A percentile compares a stretch with the other conserved stretches of the same genome.
Evolutionary conservation across 2,797 vertebrate species (phyloP).

Genomic region (Babyrousa celebensis): DNA sequence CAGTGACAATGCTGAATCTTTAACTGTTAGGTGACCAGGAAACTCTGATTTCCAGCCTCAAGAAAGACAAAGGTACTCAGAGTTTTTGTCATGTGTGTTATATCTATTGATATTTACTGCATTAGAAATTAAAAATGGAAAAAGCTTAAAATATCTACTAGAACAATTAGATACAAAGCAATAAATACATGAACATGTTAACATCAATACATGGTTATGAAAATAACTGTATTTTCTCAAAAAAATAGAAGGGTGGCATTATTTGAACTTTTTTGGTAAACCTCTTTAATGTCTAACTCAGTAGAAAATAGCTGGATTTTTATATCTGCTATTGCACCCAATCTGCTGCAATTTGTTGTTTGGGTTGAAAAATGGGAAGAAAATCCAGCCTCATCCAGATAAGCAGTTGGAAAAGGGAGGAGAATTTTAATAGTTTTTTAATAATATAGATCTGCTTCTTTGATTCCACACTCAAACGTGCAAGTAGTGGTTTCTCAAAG

Average conservation of each 20-base stretch:
- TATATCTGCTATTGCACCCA: constrained; percentile 2
- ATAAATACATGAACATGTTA: background rate
- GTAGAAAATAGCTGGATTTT: background rate
- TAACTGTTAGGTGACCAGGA: no score
- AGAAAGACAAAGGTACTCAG: background rate
- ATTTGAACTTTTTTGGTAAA: constrained; percentile 5
- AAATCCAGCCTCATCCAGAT: background rate
- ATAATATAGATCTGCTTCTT: background rate
- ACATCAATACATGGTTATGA: background rate
- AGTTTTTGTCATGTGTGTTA: background rate
- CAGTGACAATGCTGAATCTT: no score
- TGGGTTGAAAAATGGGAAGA: constrained; percentile 14
- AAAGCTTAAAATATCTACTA: background rate
- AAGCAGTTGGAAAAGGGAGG: background rate
- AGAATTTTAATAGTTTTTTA: constrained; percentile 51
- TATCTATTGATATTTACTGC: background rate
- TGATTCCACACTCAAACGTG: background rate
- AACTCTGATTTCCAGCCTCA: background rate
- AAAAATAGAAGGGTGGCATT: background rate
- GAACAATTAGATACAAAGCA: background rate
- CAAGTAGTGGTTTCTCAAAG: constrained; percentile 36
- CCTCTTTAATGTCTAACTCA: background rate
- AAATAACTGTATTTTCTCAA: constrained; percentile 12
- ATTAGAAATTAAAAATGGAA: background rate
- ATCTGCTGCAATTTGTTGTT: background rate